Evolutionary conservation across 2,797 vertebrate species (phyloP).

Genomic region (Alauda arvensis): DNA sequence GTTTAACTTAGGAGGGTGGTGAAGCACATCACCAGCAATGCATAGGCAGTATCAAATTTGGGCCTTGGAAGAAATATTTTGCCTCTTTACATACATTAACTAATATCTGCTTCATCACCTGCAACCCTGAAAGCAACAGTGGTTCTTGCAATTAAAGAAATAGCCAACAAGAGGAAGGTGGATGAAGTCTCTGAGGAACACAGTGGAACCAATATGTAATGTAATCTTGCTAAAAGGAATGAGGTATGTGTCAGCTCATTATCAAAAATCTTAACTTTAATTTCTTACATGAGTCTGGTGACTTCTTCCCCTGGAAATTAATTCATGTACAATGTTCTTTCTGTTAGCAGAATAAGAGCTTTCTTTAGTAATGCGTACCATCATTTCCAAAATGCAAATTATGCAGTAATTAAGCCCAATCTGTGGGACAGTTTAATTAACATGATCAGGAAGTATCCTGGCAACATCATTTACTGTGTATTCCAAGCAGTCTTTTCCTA

Average conservation of each 20-base stretch:
- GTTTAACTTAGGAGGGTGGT: neutral
- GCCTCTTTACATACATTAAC: neutral
- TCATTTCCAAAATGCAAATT: slow-evolving; percentile 65
- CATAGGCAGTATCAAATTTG: neutral
- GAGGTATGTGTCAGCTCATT: neutral
- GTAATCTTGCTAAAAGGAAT: neutral
- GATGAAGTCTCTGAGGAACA: neutral
- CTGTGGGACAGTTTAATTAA: slow-evolving; percentile 76
- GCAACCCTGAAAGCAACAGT: neutral
- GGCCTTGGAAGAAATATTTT: neutral
- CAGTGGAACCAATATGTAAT: neutral
- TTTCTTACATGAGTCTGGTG: slow-evolving; percentile 2
- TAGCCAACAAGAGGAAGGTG: neutral
- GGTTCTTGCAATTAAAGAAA: neutral
- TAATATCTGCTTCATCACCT: neutral
- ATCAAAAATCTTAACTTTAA: slow-evolving; percentile 6
- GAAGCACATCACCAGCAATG: neutral
- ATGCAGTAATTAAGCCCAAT: slow-evolving; percentile 69
- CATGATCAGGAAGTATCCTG: slow-evolving; percentile 73
- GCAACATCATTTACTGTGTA: slow-evolving; percentile 67
- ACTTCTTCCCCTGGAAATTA: slow-evolving; percentile 31
- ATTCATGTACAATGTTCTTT: slow-evolving; percentile 19
- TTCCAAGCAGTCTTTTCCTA: slow-evolving; percentile 26
- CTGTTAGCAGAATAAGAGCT: slow-evolving; percentile 14
- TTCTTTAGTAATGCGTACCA: slow-evolving; percentile 24